Percentiles rank a stretch among this genome's conserved stretches.
Evolutionary conservation across 1,140 invertebrate genomes (phyloP).

Genomic region (Akabosia matsudoensis): DNA sequence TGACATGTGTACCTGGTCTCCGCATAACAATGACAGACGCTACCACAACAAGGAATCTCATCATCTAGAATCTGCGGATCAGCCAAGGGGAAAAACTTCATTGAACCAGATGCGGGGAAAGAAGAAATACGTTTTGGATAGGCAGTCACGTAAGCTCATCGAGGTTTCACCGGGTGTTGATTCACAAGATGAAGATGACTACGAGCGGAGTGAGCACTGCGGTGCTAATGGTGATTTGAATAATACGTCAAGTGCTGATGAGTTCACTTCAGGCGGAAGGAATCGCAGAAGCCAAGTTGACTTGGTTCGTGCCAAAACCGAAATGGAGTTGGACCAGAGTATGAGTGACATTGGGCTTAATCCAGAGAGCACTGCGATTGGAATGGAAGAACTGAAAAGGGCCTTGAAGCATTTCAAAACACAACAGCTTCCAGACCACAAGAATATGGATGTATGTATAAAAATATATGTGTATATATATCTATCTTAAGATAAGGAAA

Average conservation of each 20-base stretch:
- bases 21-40: background rate
- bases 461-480: no score
- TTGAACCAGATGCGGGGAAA: background rate
- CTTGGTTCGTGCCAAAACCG: conserved; percentile 14
- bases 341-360: conserved; percentile 15
- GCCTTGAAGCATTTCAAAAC: conserved; percentile 3
- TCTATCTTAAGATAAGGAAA: no score
- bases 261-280: background rate
- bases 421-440: no score
- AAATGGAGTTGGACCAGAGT: conserved; percentile 10
- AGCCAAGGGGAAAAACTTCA: conserved; percentile 1
- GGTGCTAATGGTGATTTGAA: background rate
- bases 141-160: background rate
- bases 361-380: conserved; percentile 9
- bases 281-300: background rate
- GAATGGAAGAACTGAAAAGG: conserved; percentile 11
- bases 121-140: conserved; percentile 17
- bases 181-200: conserved; percentile 5
- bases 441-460: no score
- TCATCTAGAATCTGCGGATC: background rate
- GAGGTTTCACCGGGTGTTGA: conserved; percentile 9
- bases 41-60: background rate
- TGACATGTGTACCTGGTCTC: background rate
- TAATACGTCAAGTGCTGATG: background rate
- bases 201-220: background rate